These are phyloP conservation scores for Drosophila melanosoma DNA, from an alignment of 2,888 invertebrate species.

Conservation along the genomic window DNA sequence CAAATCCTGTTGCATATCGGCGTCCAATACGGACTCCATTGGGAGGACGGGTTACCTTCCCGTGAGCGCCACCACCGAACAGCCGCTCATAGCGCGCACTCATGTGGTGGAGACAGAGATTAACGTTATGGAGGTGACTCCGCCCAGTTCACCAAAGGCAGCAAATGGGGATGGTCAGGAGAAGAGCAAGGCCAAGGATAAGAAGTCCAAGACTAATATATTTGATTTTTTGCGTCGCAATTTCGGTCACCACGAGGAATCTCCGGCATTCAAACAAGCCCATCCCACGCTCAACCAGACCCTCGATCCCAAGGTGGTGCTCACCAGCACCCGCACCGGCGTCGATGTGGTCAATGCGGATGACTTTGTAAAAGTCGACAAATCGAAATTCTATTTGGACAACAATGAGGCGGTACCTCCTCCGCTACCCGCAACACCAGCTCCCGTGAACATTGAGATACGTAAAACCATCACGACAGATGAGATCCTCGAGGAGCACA, in stretches of 20 bases:
- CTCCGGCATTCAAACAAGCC: constrained; percentile 50
- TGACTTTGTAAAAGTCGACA: constrained; percentile 76
- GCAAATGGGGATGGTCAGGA: constrained; percentile 18
- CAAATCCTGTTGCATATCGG: constrained; percentile 69
- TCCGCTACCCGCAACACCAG: constrained; percentile 72
- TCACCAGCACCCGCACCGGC: constrained; percentile 64
- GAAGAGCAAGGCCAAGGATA: constrained; percentile 49
- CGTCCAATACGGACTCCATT: constrained; percentile 74
- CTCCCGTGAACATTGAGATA: constrained; percentile 84
- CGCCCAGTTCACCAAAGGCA: constrained; percentile 71
- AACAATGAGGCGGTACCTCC: constrained; percentile 62
- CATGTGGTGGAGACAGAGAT: constrained; percentile 83
- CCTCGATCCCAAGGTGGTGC: constrained; percentile 54
- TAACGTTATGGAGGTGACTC: constrained; percentile 81
- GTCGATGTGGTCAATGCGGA: constrained; percentile 76
- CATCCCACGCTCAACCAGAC: constrained; percentile 57
- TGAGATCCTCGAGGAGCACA: constrained; percentile 81
- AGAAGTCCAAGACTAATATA: constrained; percentile 83
- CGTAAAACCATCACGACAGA: constrained; percentile 82
- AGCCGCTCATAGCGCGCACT: constrained; percentile 80
- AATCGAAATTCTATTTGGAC: constrained; percentile 83
- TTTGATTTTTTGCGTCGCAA: constrained; percentile 85
- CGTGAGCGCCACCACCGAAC: constrained; percentile 41
- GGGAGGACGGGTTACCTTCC: constrained; percentile 66
- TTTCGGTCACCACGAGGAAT: constrained; percentile 79